Base-by-base conservation (phyloP, 2,113 vertebrate genomes). In the Eulacestoma nigropectus region DNA sequence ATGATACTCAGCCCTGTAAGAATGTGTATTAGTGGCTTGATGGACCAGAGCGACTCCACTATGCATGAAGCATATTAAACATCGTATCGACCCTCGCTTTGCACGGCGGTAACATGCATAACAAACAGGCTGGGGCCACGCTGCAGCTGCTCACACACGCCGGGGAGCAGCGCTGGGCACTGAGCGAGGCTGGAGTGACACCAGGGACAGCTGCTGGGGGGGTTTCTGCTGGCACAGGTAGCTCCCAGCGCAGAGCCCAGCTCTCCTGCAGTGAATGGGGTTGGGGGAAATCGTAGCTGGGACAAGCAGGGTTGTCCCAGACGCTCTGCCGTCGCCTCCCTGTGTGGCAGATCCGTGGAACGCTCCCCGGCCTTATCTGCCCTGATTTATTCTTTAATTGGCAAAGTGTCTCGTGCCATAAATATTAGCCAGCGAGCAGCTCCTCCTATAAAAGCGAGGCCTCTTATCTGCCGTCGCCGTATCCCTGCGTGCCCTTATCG, bases 291-390 rank as follows among this genome's bases (percentile, higher is more conserved):
- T 6, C 0, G 26, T 0, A 3, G 25, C 16, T 6, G 73, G 46
- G 17, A 39, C 22, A 11, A 1, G 6, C 44, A 0, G 32, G 33
- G 53, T 2, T 29, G 1, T 39, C 67, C 57, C 68, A 7, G 53
- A 5, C 2, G 0, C 2, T 2, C 22, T 69, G 4, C 42, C 67
- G 1, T 41, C 37, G 0, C 2, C 76, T 72, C 15, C 8, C 7
- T 49, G 17, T 9, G 47, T 8, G 81, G 42, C 6, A 0, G 33
- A 32, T 10, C 53, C 5, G 0, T 7, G 44, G 12, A 47, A 30
- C 1, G 2, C 57, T 85, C 56, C 69, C 10, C 3, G 19, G 88
- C 59, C 90, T 94, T 93, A 83, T 90, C 90, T 67, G 55, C 83
- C 42, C 2, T 20, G 67, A 59, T 93, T 95, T 90, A 59, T 30